Evolutionary conservation across 2,888 invertebrate species (phyloP).

Genomic region (Frankliniella intonsa): DNA sequence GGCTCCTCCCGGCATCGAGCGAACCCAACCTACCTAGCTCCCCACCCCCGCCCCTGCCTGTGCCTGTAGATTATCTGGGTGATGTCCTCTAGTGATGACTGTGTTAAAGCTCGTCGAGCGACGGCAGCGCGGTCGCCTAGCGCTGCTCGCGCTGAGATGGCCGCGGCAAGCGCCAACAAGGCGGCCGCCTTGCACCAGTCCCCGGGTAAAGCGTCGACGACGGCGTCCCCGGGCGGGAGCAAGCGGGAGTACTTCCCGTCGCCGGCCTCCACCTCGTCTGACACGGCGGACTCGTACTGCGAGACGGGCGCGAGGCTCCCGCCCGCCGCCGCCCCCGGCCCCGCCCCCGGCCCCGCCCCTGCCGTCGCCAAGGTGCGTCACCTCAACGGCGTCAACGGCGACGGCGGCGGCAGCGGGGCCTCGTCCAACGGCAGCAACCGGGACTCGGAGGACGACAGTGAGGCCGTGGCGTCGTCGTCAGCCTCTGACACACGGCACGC

Average conservation of each 20-base stretch:
- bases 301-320: slow-evolving; percentile 41
- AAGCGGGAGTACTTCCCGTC: slow-evolving; percentile 53
- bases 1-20: no score
- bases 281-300: slow-evolving; percentile 51
- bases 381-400: slow-evolving; percentile 39
- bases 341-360: slow-evolving; percentile 37
- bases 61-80: slow-evolving; percentile 45
- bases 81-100: slow-evolving; percentile 92
- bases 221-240: slow-evolving; percentile 49
- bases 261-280: slow-evolving; percentile 45
- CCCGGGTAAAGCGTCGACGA: slow-evolving; percentile 51
- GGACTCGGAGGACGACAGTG: slow-evolving; percentile 33
- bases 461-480: slow-evolving; percentile 35
- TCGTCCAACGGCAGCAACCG: slow-evolving; percentile 55
- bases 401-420: slow-evolving; percentile 42
- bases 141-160: slow-evolving; percentile 70
- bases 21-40: not conserved
- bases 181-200: slow-evolving; percentile 33
- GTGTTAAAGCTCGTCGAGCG: slow-evolving; percentile 82
- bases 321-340: slow-evolving; percentile 30
- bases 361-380: slow-evolving; percentile 39
- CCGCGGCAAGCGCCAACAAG: slow-evolving; percentile 40
- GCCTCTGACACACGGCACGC: slow-evolving; percentile 35
- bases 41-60: not conserved
- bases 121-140: slow-evolving; percentile 70